phyloP scores from a whole-genome alignment of 92 coral and sea anemone genomes.

The Muricea muricata region DNA sequence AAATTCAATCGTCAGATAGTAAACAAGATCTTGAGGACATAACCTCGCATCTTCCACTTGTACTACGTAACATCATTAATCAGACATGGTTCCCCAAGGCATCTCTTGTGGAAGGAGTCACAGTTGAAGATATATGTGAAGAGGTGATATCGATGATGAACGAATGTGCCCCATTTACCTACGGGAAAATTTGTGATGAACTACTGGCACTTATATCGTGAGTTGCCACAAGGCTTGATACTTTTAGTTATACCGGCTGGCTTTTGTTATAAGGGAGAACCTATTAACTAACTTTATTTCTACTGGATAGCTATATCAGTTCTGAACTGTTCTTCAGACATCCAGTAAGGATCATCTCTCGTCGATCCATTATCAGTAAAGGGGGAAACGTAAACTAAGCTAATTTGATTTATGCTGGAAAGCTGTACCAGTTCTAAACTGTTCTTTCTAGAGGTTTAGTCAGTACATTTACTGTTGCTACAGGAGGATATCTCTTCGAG shows the following conservation, averaged over 20 bases:
- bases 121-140: neutral
- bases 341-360: too few relatives aligned
- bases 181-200: constrained; percentile 16
- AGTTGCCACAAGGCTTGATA: neutral
- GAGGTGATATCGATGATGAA: constrained; percentile 12
- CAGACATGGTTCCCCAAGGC: constrained; percentile 20
- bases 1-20: neutral
- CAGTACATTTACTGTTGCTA: neutral
- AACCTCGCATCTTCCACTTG: neutral
- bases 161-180: constrained; percentile 25
- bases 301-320: neutral
- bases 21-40: neutral
- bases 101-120: neutral
- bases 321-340: too few relatives aligned
- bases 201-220: constrained; percentile 2
- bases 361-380: too few relatives aligned
- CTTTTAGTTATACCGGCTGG: too few relatives aligned
- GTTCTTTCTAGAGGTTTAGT: too few relatives aligned
- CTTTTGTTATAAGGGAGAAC: neutral
- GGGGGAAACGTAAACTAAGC: too few relatives aligned
- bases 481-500: neutral
- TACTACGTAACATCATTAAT: neutral
- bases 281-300: too few relatives aligned
- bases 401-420: too few relatives aligned
- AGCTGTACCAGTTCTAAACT: too few relatives aligned